Percentiles rank a stretch among this genome's conserved stretches.
Evolutionary conservation across 2,888 invertebrate species (phyloP).

Genomic region (Hemithea aestivaria): DNA sequence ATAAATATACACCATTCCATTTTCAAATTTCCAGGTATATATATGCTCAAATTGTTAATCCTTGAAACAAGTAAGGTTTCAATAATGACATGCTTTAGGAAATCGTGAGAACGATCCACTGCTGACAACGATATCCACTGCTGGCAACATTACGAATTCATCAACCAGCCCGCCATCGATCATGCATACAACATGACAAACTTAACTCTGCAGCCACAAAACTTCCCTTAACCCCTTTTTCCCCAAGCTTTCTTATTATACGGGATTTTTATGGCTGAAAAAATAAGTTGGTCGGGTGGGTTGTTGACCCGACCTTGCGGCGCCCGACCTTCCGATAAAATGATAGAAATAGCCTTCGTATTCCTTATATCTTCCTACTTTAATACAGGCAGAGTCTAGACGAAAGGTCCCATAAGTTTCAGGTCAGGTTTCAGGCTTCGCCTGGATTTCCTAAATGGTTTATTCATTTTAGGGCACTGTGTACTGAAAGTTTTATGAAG

Average conservation of each 20-base stretch:
- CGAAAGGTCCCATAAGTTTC: no score
- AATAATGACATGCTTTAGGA: no score
- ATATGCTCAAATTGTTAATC: no score
- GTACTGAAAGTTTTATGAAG: slow-evolving; percentile 2
- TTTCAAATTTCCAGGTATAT: no score
- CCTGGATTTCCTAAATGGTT: not conserved
- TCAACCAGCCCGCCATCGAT: slow-evolving; percentile 41
- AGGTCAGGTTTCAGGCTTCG: no score
- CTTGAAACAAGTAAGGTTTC: no score
- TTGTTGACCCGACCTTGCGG: slow-evolving; percentile 35
- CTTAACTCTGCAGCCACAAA: slow-evolving; percentile 14
- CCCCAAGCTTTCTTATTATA: slow-evolving; percentile 6
- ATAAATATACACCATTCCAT: no score
- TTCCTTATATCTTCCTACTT: slow-evolving; percentile 2
- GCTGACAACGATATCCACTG: slow-evolving; percentile 20
- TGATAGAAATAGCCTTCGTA: slow-evolving; percentile 22
- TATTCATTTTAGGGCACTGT: not conserved
- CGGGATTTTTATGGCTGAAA: slow-evolving; percentile 9
- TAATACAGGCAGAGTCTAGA: slow-evolving; percentile 7
- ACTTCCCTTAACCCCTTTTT: slow-evolving; percentile 2
- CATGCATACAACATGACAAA: slow-evolving; percentile 35
- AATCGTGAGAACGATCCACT: slow-evolving; percentile 31
- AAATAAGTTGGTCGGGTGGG: slow-evolving; percentile 21
- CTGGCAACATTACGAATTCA: slow-evolving; percentile 39
- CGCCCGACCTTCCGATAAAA: slow-evolving; percentile 23